Evolutionary conservation across 2,113 vertebrate genomes (phyloP).

Genomic region (Prietella phreatophila): DNA sequence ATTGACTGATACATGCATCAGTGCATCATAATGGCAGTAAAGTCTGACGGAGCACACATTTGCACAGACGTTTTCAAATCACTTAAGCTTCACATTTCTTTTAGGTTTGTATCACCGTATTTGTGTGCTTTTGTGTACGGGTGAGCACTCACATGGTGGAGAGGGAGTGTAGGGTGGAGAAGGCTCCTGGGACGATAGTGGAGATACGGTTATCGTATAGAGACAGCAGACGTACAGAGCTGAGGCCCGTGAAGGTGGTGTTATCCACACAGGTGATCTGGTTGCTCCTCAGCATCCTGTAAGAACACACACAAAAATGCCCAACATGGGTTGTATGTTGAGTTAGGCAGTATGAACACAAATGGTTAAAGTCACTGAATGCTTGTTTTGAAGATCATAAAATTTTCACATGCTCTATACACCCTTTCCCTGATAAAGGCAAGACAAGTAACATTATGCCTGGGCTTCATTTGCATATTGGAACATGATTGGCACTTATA

Average conservation of each 20-base stretch:
- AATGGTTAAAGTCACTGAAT: background rate
- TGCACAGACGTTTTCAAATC: background rate
- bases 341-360: background rate
- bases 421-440: background rate
- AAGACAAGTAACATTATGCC: background rate
- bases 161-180: slow-evolving; percentile 90
- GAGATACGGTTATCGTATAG: slow-evolving; percentile 95
- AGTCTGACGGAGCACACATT: background rate
- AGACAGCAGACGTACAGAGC: slow-evolving; percentile 91
- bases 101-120: background rate
- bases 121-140: background rate
- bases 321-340: background rate
- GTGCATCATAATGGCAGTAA: background rate
- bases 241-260: slow-evolving; percentile 89
- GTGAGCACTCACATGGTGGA: slow-evolving; percentile 91
- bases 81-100: background rate
- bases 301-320: background rate
- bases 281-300: slow-evolving; percentile 95
- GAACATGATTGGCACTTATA: background rate
- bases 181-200: slow-evolving; percentile 92
- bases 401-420: background rate
- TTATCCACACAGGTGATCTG: slow-evolving; percentile 93
- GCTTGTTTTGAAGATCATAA: background rate
- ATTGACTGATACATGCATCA: slow-evolving; percentile 1
- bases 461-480: background rate